A percentile compares a stretch with the other conserved stretches of the same genome.
These are phyloP conservation scores for Acanthopagrus latus DNA, from an alignment of 2,797 vertebrate species.

Conservation along the genomic window DNA sequence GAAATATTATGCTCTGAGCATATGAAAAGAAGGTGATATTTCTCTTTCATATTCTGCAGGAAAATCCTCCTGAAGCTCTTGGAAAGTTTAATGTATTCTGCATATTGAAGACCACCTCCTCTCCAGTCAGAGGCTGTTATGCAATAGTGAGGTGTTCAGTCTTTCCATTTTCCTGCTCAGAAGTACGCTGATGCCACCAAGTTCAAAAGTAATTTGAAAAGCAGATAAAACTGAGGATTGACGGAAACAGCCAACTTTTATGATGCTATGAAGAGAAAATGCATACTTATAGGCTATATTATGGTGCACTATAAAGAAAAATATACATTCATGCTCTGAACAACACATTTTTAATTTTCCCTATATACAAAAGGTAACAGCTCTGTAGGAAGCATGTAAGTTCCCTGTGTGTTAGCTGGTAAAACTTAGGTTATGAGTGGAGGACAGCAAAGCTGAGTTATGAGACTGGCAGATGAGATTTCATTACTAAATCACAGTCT, in stretches of 20 bases:
- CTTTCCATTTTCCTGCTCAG: slow-evolving; percentile 79
- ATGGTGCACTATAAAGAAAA: not conserved
- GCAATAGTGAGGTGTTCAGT: slow-evolving; percentile 79
- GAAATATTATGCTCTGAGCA: slow-evolving; percentile 37
- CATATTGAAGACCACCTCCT: slow-evolving; percentile 79
- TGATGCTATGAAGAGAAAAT: not conserved
- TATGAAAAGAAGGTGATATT: slow-evolving; percentile 57
- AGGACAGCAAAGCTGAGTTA: slow-evolving; percentile 52
- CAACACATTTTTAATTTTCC: not conserved
- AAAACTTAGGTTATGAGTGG: slow-evolving; percentile 39
- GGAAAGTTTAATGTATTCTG: slow-evolving; percentile 81
- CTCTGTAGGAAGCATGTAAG: not conserved
- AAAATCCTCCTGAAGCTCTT: slow-evolving; percentile 72
- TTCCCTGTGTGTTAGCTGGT: slow-evolving; percentile 12
- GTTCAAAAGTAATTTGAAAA: slow-evolving; percentile 77
- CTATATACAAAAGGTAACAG: not conserved
- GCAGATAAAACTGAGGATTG: slow-evolving; percentile 61
- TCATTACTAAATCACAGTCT: slow-evolving; percentile 45
- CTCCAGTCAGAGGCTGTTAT: slow-evolving; percentile 69
- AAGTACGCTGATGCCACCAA: slow-evolving; percentile 71
- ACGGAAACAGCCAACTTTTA: slow-evolving; percentile 34
- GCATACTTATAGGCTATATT: not conserved
- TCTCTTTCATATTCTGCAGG: slow-evolving; percentile 57
- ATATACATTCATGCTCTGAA: not conserved
- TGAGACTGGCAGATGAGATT: slow-evolving; percentile 54